Percentiles rank a stretch among this genome's conserved stretches.
Conservation (phyloP, 2,888 invertebrate species). For the Eupithecia subfuscata region DNA sequence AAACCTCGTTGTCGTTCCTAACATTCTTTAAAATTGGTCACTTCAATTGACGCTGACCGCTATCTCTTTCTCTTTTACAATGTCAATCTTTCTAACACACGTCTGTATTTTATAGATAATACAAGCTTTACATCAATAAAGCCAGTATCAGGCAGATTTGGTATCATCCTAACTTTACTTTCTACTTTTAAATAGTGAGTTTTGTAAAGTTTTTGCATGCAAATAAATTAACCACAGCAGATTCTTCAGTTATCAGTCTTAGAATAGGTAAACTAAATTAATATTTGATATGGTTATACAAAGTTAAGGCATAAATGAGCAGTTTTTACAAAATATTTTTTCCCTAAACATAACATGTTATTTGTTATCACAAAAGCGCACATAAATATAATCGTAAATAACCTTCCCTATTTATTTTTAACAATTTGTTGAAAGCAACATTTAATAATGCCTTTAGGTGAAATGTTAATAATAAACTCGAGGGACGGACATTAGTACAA, state of each 20-base stretch:
- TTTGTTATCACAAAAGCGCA: conserved; percentile 14
- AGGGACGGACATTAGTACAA: conserved; percentile 31
- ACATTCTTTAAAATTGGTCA: conserved; percentile 64
- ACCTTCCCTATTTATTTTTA: background rate
- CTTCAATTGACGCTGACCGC: conserved; percentile 60
- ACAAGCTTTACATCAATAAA: background rate
- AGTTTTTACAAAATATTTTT: conserved; percentile 20
- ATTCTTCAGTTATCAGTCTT: conserved; percentile 74
- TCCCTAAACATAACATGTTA: conserved; percentile 28
- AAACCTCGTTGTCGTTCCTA: conserved; percentile 37
- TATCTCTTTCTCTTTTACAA: conserved; percentile 7
- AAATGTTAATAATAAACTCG: conserved; percentile 19
- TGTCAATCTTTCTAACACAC: conserved; percentile 13
- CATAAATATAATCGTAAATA: conserved; percentile 18
- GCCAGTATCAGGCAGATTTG: background rate
- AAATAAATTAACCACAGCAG: conserved; percentile 54
- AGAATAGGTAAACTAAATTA: conserved; percentile 59
- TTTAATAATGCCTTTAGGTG: conserved; percentile 5
- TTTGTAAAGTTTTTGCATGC: conserved; percentile 30
- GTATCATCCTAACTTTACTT: background rate
- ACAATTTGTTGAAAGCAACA: background rate
- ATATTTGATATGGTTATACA: conserved; percentile 47
- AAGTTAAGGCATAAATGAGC: conserved; percentile 25
- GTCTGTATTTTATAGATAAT: background rate
- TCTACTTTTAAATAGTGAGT: conserved; percentile 2